Conservation (phyloP, 23 tunicate species). For the Ascidia mentula region DNA sequence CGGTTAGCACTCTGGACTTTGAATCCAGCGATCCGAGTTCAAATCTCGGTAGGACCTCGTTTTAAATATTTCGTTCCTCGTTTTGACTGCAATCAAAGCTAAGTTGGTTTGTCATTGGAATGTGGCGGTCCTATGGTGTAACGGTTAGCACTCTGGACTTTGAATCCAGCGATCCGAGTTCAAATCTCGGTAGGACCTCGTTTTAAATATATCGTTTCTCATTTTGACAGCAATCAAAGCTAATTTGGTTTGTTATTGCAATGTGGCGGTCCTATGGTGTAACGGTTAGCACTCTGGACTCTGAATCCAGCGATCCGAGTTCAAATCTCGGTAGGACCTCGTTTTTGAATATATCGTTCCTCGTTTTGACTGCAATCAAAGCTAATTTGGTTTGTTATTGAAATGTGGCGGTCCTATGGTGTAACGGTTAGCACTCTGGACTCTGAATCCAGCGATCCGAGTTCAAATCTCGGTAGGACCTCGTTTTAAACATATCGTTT, state of each 20-base stretch:
- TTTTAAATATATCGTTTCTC: no score
- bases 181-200: background rate
- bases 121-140: no score
- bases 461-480: no score
- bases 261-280: background rate
- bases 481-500: no score
- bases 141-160: no score
- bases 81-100: no score
- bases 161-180: background rate
- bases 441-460: background rate
- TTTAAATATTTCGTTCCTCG: no score
- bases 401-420: background rate
- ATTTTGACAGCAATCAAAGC: no score
- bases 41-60: background rate
- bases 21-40: background rate
- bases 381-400: no score
- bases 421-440: slow-evolving; percentile 2
- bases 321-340: background rate
- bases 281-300: slow-evolving; percentile 2
- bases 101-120: no score
- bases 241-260: no score
- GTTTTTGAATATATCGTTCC: background rate
- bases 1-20: background rate
- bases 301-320: background rate
- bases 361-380: background rate